Base-by-base conservation (phyloP, 2,797 vertebrate genomes). In the Sebastes itinus region DNA sequence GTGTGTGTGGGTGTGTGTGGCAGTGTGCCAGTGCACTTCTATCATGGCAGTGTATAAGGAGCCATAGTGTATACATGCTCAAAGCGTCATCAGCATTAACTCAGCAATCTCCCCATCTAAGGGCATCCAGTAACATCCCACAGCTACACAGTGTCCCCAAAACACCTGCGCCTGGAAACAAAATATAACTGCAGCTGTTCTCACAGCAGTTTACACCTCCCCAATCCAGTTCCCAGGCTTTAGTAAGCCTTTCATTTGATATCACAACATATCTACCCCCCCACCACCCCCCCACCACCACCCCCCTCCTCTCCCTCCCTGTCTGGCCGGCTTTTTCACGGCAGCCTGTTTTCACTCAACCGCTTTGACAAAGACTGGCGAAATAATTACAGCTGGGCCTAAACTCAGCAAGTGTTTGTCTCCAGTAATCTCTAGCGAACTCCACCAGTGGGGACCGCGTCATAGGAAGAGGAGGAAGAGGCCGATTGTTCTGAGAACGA, bases 401-500 rank as follows among this genome's bases (percentile, higher is more conserved):
- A 80, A 92, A 92, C 82, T 81, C 83, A 52, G 80, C 69, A 79
- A 89, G 87, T 91, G 87, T 94, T 93, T 93, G 92, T 93, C 88
- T 92, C 68, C 81, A 64, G 89, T 82, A 91, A 91, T 92, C 90
- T 88, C 86, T 82, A 90, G 82, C 75, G 66, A 87, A 79, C 81
- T 77, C 78, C 80, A 72, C 72, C 88, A 87, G 90, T 71, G 72
- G 80, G 78, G 90, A 82, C 89, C 67, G 78, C 90, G 93, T 95
- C 92, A 94, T 92, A 95, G 95, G 95, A 96, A 95, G 90, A 86
- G 82, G 92, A 95, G 96, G 95, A 95, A 95, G 90, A 91, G 84
- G 94, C 58, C 82, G 88, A 95, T 96, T 96, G 95, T 96, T 96
- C 94, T 88, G 84, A 83, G 87, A 95, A 93, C 33, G 82, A 89